These are phyloP conservation scores for Belonocnema kinseyi DNA, from an alignment of 1,140 invertebrate genomes.

Conservation along the genomic window DNA sequence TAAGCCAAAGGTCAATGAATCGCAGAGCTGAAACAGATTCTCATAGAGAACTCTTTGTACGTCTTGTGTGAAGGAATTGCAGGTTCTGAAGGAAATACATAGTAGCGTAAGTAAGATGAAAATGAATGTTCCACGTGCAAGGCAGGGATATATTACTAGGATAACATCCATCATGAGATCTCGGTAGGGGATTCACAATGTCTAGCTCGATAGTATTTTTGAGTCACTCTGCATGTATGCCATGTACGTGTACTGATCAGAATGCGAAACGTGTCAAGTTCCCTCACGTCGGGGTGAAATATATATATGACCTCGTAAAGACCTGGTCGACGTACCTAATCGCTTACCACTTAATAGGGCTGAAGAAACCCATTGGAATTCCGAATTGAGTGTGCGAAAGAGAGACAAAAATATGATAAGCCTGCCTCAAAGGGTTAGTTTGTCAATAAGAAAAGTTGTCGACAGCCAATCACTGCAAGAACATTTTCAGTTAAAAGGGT, in stretches of 20 bases:
- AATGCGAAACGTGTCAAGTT: background rate
- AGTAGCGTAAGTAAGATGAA: background rate
- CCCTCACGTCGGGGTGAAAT: background rate
- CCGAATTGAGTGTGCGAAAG: too few relatives aligned
- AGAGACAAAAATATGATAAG: too few relatives aligned
- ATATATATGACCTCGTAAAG: background rate
- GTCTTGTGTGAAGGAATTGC: too few relatives aligned
- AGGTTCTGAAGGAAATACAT: background rate
- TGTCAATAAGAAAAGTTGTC: too few relatives aligned
- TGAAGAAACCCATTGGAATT: background rate
- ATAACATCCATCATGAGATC: background rate
- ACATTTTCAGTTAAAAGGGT: too few relatives aligned
- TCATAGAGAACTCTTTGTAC: background rate
- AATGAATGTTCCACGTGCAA: background rate
- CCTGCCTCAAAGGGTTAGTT: too few relatives aligned
- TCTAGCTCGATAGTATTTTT: background rate
- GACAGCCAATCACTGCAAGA: too few relatives aligned
- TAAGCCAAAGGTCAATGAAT: too few relatives aligned
- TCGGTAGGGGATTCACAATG: background rate
- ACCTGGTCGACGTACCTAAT: conserved; percentile 2
- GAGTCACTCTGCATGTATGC: background rate
- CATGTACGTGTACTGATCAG: background rate
- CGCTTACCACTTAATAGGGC: background rate
- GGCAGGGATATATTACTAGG: background rate
- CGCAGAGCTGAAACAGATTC: too few relatives aligned